Conservation (phyloP, 2,888 invertebrate genomes). For the Drosophila colorata region DNA sequence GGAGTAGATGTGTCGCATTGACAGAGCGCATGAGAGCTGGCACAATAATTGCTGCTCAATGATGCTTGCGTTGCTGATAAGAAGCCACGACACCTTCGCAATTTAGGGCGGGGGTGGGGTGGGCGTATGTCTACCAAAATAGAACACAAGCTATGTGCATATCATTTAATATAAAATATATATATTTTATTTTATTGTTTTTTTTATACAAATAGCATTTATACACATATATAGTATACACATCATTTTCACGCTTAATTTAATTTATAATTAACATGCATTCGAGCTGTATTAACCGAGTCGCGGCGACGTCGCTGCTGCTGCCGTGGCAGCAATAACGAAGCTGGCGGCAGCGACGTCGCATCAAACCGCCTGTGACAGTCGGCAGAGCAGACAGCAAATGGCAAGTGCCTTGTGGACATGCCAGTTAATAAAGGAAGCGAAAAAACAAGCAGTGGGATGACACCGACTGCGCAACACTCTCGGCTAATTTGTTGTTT, state of each 20-base stretch:
- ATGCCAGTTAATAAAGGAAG: slow-evolving; percentile 24
- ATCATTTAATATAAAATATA: not conserved
- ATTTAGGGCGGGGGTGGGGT: not conserved
- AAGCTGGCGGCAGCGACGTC: not conserved
- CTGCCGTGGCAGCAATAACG: slow-evolving; percentile 17
- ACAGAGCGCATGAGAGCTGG: slow-evolving; percentile 8
- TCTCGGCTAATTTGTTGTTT: no score
- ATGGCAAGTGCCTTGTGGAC: slow-evolving; percentile 1
- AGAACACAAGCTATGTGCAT: slow-evolving; percentile 3
- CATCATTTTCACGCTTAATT: slow-evolving; percentile 22
- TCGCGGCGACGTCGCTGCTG: slow-evolving; percentile 33
- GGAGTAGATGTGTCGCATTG: not conserved
- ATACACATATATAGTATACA: not conserved
- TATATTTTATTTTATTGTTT: no score
- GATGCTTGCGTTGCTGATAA: slow-evolving; percentile 37
- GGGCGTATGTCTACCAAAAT: slow-evolving; percentile 14
- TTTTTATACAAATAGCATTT: not conserved
- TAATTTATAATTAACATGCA: slow-evolving; percentile 32
- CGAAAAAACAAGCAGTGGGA: not conserved
- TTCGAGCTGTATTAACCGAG: slow-evolving; percentile 31
- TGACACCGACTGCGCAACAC: not conserved
- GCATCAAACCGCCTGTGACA: slow-evolving; percentile 9
- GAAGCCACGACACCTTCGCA: slow-evolving; percentile 9
- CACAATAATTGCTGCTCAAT: slow-evolving; percentile 10
- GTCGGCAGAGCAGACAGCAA: no score